Evolutionary conservation across 2,113 vertebrate genomes (phyloP).

Genomic region (Chloropsis cyanopogon): DNA sequence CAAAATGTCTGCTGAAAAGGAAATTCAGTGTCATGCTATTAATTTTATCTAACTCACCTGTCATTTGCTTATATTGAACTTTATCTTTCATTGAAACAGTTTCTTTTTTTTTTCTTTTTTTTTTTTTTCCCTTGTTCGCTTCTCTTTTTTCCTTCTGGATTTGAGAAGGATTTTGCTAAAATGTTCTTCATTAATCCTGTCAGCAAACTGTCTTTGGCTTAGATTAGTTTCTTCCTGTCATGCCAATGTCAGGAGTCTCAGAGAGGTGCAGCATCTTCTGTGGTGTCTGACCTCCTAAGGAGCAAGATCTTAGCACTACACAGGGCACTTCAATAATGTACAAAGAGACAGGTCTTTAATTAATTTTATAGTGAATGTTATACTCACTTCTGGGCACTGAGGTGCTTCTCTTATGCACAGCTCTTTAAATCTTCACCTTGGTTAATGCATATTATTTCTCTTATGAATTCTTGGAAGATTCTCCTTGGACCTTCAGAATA

Average conservation of each 20-base stretch:
- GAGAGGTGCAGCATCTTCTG: neutral
- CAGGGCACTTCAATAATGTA: neutral
- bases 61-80: neutral
- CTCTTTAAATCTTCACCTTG: constrained; percentile 27
- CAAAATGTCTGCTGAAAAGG: neutral
- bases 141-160: neutral
- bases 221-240: neutral
- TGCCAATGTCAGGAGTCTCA: neutral
- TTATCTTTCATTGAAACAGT: neutral
- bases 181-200: neutral
- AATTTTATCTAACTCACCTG: neutral
- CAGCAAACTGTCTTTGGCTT: neutral
- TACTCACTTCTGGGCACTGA: neutral
- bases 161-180: neutral
- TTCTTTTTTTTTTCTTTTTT: rapidly evolving
- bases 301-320: neutral
- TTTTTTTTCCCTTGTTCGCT: neutral
- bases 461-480: constrained; percentile 14
- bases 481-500: neutral
- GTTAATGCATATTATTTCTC: constrained; percentile 4
- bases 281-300: neutral
- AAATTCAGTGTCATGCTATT: neutral
- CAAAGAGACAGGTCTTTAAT: neutral
- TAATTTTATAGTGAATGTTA: neutral
- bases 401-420: neutral